Evolutionary conservation across 2,113 vertebrate species (phyloP).

Genomic region (Brachyhypopomus occidentalis): DNA sequence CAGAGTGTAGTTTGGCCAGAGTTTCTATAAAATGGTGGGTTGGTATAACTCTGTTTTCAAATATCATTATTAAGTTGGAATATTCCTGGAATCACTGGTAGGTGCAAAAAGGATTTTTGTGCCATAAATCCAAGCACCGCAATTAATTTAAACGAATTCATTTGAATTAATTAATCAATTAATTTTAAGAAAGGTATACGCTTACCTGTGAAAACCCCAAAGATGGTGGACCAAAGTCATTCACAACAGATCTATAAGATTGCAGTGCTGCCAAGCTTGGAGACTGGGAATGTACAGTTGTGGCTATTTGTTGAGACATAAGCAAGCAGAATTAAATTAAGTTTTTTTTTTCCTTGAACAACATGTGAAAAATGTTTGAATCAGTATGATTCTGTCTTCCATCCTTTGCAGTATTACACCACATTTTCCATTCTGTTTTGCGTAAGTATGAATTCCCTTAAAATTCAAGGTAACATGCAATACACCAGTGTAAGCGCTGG

Average conservation of each 20-base stretch:
- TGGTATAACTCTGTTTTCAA: no score
- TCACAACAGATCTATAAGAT: constrained; percentile 88
- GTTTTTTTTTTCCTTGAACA: no score
- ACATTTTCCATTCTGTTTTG: neutral
- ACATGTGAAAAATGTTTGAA: no score
- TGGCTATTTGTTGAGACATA: constrained; percentile 58
- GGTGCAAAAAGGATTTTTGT: no score
- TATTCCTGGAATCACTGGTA: no score
- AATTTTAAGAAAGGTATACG: neutral
- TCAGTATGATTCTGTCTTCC: no score
- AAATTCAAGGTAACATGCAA: constrained; percentile 36
- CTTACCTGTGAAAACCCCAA: constrained; percentile 91
- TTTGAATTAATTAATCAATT: no score
- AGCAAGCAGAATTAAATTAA: neutral
- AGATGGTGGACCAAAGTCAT: constrained; percentile 93
- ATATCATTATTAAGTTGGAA: no score
- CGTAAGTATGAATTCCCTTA: no score
- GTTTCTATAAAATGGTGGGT: no score
- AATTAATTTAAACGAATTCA: neutral
- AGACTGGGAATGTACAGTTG: constrained; percentile 81
- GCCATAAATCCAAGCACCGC: neutral
- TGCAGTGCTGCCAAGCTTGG: constrained; percentile 88
- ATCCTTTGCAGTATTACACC: no score
- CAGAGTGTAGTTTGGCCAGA: no score
- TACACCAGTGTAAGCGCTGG: constrained; percentile 61